A percentile compares a stretch with the other conserved stretches of the same genome.
phyloP scores from a whole-genome alignment of 2,113 vertebrate species.

The Phoxinus phoxinus region DNA sequence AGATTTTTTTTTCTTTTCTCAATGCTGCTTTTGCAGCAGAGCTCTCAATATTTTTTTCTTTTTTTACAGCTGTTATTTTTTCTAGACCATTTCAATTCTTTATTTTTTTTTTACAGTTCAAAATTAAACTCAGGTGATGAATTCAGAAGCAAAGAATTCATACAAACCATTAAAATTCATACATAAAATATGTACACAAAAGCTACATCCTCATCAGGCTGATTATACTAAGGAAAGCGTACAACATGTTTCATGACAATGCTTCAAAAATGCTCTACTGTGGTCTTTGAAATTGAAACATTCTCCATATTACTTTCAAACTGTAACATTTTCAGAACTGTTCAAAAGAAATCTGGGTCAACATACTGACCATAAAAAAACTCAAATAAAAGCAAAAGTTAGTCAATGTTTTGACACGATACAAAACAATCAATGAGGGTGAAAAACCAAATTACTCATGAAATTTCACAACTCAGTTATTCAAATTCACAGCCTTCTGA shows the following conservation, averaged over 20 bases:
- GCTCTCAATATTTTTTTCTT: slow-evolving; percentile 51
- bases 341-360: slow-evolving; percentile 81
- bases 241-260: slow-evolving; percentile 76
- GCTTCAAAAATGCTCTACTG: slow-evolving; percentile 59
- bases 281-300: slow-evolving; percentile 70
- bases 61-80: slow-evolving; percentile 75
- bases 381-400: slow-evolving; percentile 68
- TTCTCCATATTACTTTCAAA: slow-evolving; percentile 61
- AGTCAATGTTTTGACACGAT: neutral
- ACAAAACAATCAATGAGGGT: neutral
- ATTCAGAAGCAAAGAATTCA: slow-evolving; percentile 88
- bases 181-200: slow-evolving; percentile 98
- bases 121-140: slow-evolving; percentile 85
- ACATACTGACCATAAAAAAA: slow-evolving; percentile 76
- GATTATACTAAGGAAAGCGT: slow-evolving; percentile 83
- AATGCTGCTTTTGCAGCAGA: slow-evolving; percentile 62
- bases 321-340: neutral
- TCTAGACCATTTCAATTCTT: slow-evolving; percentile 96
- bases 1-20: slow-evolving; percentile 57
- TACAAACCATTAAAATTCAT: slow-evolving; percentile 96
- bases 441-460: slow-evolving; percentile 72
- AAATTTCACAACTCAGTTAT: slow-evolving; percentile 65
- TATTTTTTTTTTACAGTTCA: slow-evolving; percentile 93
- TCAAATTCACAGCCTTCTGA: slow-evolving; percentile 29
- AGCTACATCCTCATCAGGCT: slow-evolving; percentile 81